Evolutionary conservation across 2,113 vertebrate genomes (phyloP).

Genomic region (Pipa parva): DNA sequence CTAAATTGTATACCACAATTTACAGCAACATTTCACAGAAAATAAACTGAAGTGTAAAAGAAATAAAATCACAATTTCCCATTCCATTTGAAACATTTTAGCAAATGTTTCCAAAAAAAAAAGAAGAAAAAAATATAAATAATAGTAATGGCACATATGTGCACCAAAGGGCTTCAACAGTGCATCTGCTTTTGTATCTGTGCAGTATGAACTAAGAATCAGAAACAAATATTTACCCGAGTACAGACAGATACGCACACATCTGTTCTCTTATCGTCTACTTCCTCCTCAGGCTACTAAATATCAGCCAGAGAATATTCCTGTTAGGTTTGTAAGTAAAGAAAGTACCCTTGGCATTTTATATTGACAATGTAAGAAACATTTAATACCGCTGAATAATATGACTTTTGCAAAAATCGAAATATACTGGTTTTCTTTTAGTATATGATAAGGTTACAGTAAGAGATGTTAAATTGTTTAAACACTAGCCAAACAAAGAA

Average conservation of each 20-base stretch:
- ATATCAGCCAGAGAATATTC: neutral
- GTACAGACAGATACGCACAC: neutral
- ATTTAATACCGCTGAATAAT: neutral
- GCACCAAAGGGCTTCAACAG: neutral
- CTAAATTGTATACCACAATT: neutral
- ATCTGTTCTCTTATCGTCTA: neutral
- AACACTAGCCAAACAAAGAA: neutral
- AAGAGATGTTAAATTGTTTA: neutral
- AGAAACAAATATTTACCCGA: neutral
- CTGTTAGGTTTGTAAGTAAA: neutral
- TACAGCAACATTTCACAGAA: neutral
- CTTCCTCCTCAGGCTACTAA: neutral
- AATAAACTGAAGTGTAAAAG: neutral
- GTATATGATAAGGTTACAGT: neutral
- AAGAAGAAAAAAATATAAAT: no score
- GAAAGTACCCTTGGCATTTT: neutral
- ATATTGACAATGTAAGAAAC: neutral
- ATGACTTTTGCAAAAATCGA: slow-evolving; percentile 2
- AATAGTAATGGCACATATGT: neutral
- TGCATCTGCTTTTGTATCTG: neutral
- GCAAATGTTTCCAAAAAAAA: neutral
- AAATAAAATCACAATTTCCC: neutral
- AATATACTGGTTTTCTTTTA: neutral
- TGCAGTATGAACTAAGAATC: neutral
- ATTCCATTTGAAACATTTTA: neutral